Evolutionary conservation across 1,140 invertebrate genomes (phyloP).

Genomic region (Camponotus floridanus): DNA sequence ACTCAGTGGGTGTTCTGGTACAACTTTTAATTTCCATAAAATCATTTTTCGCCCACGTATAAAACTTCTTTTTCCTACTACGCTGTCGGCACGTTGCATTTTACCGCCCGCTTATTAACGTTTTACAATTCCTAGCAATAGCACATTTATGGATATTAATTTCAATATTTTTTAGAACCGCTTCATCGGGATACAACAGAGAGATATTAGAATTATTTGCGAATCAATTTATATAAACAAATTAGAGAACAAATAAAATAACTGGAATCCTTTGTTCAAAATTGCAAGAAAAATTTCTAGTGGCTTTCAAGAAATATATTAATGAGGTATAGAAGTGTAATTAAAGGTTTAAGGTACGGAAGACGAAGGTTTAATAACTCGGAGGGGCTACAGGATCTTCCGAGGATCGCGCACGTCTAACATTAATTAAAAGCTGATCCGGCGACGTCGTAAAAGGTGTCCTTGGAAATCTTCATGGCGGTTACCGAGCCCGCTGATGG

Average conservation of each 20-base stretch:
- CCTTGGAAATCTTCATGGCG: slow-evolving; percentile 53
- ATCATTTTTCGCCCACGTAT: slow-evolving; percentile 69
- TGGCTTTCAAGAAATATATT: slow-evolving; percentile 14
- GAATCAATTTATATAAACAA: not conserved
- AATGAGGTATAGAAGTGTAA: not conserved
- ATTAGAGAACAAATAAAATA: not conserved
- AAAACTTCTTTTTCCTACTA: slow-evolving; percentile 46
- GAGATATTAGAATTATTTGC: not conserved
- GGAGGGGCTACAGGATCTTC: slow-evolving; percentile 27
- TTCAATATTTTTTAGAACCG: not conserved
- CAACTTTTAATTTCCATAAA: slow-evolving; percentile 84
- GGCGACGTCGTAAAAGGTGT: slow-evolving; percentile 54
- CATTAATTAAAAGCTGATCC: slow-evolving; percentile 62
- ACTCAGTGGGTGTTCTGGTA: slow-evolving; percentile 72
- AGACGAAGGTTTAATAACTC: slow-evolving; percentile 66
- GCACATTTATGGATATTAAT: not conserved
- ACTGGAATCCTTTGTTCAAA: slow-evolving; percentile 1
- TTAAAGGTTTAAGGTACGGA: not conserved
- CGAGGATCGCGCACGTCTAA: slow-evolving; percentile 37
- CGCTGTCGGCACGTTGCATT: not conserved
- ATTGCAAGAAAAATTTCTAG: not conserved
- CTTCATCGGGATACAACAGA: too few species aligned
- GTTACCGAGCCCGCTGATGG: slow-evolving; percentile 47
- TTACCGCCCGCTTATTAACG: not conserved
- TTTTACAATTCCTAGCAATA: slow-evolving; percentile 28